Conservation (phyloP, 2,797 vertebrate species). For the Artibeus jamaicensis region DNA sequence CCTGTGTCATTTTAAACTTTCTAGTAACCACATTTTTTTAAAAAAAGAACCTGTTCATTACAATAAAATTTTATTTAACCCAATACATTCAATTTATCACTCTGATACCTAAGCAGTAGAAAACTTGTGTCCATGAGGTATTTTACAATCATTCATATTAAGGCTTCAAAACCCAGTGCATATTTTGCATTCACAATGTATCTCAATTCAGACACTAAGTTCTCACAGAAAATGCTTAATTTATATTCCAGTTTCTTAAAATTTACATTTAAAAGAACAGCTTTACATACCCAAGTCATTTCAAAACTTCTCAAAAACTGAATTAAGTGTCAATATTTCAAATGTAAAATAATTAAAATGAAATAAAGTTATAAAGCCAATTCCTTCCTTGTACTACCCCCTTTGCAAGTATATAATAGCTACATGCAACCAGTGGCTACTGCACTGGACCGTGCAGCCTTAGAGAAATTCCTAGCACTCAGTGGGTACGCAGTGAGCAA, state of each 20-base stretch:
- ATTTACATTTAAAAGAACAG: conserved; percentile 33
- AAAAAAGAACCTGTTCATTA: conserved; percentile 14
- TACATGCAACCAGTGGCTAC: background rate
- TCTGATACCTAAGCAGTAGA: conserved; percentile 14
- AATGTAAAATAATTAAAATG: conserved; percentile 26
- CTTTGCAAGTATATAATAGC: background rate
- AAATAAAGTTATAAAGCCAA: background rate
- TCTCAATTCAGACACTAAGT: conserved; percentile 3
- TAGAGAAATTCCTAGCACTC: background rate
- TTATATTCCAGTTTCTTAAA: conserved; percentile 38
- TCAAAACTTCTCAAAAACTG: conserved; percentile 38
- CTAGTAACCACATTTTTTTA: background rate
- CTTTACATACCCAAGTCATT: background rate
- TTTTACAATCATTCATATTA: background rate
- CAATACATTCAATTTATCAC: conserved; percentile 25
- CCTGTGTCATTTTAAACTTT: background rate
- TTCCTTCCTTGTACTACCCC: background rate
- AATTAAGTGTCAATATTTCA: background rate
- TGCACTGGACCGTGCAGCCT: too few species aligned
- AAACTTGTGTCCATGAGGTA: background rate
- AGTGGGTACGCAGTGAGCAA: background rate
- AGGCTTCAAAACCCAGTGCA: conserved; percentile 18
- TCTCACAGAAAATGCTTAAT: conserved; percentile 21
- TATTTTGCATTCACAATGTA: background rate
- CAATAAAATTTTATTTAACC: conserved; percentile 31